phyloP scores from a whole-genome alignment of 2,888 invertebrate species.

The Drosophila tripunctata region DNA sequence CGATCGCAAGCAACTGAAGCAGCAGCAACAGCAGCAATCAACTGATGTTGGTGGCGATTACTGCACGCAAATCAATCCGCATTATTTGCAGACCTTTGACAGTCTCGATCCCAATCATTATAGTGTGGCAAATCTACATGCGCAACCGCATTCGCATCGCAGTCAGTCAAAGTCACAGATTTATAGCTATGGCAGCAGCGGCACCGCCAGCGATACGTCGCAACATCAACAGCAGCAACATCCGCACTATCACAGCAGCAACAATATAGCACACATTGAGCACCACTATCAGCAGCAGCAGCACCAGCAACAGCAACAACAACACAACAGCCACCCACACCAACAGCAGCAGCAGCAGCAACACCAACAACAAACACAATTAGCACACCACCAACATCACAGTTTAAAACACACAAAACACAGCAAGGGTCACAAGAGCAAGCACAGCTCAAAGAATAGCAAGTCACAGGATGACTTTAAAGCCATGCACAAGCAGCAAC shows the following conservation, averaged over 20 bases:
- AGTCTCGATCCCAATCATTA: slow-evolving; percentile 82
- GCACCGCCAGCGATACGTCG: slow-evolving; percentile 73
- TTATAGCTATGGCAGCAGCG: slow-evolving; percentile 78
- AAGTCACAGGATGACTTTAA: slow-evolving; percentile 74
- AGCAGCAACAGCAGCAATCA: slow-evolving; percentile 23
- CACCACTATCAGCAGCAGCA: slow-evolving; percentile 78
- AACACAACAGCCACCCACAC: slow-evolving; percentile 42
- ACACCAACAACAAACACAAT: slow-evolving; percentile 38
- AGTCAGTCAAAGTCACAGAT: slow-evolving; percentile 83
- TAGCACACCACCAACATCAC: slow-evolving; percentile 56
- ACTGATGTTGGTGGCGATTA: slow-evolving; percentile 61
- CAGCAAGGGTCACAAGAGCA: slow-evolving; percentile 68
- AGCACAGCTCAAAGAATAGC: slow-evolving; percentile 67
- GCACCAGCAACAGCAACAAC: slow-evolving; percentile 31
- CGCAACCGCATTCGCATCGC: slow-evolving; percentile 67
- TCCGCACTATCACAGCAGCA: slow-evolving; percentile 70
- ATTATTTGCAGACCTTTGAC: slow-evolving; percentile 82
- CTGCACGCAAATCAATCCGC: slow-evolving; percentile 80
- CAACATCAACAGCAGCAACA: slow-evolving; percentile 58
- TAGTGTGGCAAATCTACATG: slow-evolving; percentile 72
- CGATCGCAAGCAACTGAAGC: slow-evolving; percentile 61
- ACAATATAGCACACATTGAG: slow-evolving; percentile 73
- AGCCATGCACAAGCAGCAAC: slow-evolving; percentile 68
- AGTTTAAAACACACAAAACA: slow-evolving; percentile 79
- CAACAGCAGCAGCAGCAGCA: slow-evolving; percentile 44